Percentiles rank a stretch among this genome's conserved stretches.
Evolutionary conservation across 2,888 invertebrate species (phyloP).

Genomic region (Drosophila trichaetosa): DNA sequence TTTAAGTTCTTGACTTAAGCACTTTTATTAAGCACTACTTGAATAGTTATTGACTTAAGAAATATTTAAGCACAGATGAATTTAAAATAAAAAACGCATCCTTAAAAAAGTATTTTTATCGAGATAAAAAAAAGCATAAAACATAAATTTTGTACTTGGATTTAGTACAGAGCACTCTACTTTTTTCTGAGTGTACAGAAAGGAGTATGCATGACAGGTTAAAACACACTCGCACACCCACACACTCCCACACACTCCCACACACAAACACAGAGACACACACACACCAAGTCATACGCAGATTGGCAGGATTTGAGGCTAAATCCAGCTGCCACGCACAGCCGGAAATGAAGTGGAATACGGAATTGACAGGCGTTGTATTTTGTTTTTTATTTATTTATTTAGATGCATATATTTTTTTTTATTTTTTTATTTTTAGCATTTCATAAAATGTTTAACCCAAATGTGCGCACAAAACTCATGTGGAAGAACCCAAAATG

Average conservation of each 20-base stretch:
- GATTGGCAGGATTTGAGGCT: conserved; percentile 40
- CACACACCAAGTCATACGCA: not conserved
- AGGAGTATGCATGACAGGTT: not conserved
- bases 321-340: conserved; percentile 53
- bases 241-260: not conserved
- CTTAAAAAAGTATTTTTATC: not conserved
- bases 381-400: not conserved
- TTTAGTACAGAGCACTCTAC: no score
- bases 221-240: conserved; percentile 8
- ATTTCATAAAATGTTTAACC: conserved; percentile 60
- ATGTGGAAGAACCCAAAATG: conserved; percentile 24
- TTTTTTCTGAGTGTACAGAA: not conserved
- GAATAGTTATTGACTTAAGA: not conserved
- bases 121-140: not conserved
- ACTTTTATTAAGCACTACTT: not conserved
- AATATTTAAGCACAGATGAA: not conserved
- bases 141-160: not conserved
- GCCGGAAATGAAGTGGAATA: conserved; percentile 69
- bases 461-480: conserved; percentile 36
- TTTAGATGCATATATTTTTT: not conserved
- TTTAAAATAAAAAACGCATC: accelerated
- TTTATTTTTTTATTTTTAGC: conserved; percentile 13
- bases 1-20: no score
- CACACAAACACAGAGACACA: conserved; percentile 1
- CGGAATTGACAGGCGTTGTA: conserved; percentile 52